Percentiles rank a stretch among this genome's conserved stretches.
Evolutionary conservation across 2,888 invertebrate species (phyloP).

Genomic region (Seira musarum): DNA sequence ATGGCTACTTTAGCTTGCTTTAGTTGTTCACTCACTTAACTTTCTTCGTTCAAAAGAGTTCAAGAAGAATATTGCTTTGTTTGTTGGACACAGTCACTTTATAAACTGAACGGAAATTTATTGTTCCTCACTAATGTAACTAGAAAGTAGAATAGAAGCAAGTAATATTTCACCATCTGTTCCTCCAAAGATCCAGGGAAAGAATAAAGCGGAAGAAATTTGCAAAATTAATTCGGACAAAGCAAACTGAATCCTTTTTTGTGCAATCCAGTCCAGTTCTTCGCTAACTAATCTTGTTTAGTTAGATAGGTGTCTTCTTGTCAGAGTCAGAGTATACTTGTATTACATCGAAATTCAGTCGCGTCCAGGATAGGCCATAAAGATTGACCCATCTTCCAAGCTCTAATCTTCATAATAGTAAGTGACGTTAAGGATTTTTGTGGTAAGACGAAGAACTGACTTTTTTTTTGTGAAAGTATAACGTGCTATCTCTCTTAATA

Average conservation of each 20-base stretch:
- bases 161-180: not conserved
- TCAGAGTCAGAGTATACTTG: too few species aligned
- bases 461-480: constrained; percentile 3
- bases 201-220: constrained; percentile 1
- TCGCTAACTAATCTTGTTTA: not conserved
- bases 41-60: too few species aligned
- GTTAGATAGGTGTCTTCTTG: too few species aligned
- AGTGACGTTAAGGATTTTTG: too few species aligned
- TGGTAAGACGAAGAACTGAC: constrained; percentile 7
- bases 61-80: too few species aligned
- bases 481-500: constrained; percentile 51
- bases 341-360: too few species aligned
- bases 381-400: not conserved
- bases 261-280: not conserved
- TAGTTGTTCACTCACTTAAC: too few species aligned
- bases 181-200: too few species aligned
- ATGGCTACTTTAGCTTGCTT: too few species aligned
- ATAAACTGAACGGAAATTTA: not conserved
- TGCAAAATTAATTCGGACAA: not conserved
- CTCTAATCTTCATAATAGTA: too few species aligned
- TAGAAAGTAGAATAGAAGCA: not conserved
- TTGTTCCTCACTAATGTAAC: too few species aligned
- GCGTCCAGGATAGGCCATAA: too few species aligned
- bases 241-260: not conserved
- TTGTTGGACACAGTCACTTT: not conserved